A percentile compares a stretch with the other conserved stretches of the same genome.
phyloP scores from a whole-genome alignment of 1,140 invertebrate genomes.

The Luehdorfia chinensis region DNA sequence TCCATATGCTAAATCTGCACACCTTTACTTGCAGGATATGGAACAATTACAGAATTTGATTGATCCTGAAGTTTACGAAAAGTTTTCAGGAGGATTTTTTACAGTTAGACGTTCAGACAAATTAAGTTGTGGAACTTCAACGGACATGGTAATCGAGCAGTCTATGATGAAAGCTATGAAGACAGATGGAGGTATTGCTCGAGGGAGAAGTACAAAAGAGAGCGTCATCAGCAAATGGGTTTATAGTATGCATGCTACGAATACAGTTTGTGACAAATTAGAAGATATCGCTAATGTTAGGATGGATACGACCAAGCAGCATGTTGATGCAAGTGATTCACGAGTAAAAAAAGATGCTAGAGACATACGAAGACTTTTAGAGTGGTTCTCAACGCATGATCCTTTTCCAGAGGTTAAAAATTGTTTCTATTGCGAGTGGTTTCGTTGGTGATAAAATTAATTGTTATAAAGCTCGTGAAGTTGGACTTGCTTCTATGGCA shows the following conservation, averaged over 20 bases:
- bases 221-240: slow-evolving; percentile 57
- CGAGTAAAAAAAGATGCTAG: slow-evolving; percentile 49
- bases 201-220: slow-evolving; percentile 44
- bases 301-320: slow-evolving; percentile 54
- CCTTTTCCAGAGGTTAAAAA: slow-evolving; percentile 25
- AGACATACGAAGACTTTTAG: slow-evolving; percentile 42
- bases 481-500: background rate
- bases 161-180: slow-evolving; percentile 55
- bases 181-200: slow-evolving; percentile 48
- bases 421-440: background rate
- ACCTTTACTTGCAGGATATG: slow-evolving; percentile 63
- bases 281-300: slow-evolving; percentile 46
- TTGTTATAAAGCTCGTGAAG: background rate
- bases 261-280: slow-evolving; percentile 36
- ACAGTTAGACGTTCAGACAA: slow-evolving; percentile 58
- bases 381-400: slow-evolving; percentile 47
- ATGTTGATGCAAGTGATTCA: slow-evolving; percentile 55
- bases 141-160: slow-evolving; percentile 60
- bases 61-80: slow-evolving; percentile 44
- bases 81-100: slow-evolving; percentile 36
- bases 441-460: background rate
- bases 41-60: slow-evolving; percentile 33
- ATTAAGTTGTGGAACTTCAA: slow-evolving; percentile 58
- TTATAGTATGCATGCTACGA: slow-evolving; percentile 36
- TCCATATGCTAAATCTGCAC: slow-evolving; percentile 53